These are phyloP conservation scores for Corythaixoides concolor DNA, from an alignment of 2,113 vertebrate species.

Conservation along the genomic window DNA sequence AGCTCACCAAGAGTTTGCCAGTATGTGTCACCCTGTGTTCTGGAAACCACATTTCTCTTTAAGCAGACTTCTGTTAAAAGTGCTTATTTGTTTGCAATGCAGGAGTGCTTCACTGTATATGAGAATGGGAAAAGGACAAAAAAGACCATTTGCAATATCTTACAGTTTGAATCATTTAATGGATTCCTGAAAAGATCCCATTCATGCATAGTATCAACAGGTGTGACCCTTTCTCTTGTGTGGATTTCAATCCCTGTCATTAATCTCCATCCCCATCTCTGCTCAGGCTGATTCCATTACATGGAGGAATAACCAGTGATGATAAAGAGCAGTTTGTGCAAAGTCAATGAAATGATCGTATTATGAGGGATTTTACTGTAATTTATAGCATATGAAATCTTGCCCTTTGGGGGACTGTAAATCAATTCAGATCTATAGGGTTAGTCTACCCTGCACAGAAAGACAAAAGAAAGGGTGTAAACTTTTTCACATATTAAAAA, in stretches of 20 bases:
- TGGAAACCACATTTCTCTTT: background rate
- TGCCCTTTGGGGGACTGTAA: background rate
- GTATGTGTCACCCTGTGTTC: background rate
- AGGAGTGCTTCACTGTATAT: background rate
- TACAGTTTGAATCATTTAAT: background rate
- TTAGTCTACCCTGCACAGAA: background rate
- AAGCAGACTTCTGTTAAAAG: background rate
- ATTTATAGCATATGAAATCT: conserved; percentile 14
- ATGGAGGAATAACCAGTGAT: background rate
- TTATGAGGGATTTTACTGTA: background rate
- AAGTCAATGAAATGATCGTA: background rate
- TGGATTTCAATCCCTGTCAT: background rate
- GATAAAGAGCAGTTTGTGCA: background rate
- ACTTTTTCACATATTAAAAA: conserved; percentile 35
- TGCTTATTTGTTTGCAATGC: background rate
- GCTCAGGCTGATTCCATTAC: background rate
- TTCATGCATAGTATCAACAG: background rate
- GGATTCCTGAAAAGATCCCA: background rate
- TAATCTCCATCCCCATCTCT: background rate
- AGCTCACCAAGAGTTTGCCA: background rate
- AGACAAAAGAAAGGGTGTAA: conserved; percentile 35
- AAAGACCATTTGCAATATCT: background rate
- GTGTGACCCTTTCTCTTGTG: background rate
- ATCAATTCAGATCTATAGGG: background rate
- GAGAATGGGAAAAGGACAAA: background rate